phyloP scores from a whole-genome alignment of 2,113 vertebrate species.

The Butorides virescens region DNA sequence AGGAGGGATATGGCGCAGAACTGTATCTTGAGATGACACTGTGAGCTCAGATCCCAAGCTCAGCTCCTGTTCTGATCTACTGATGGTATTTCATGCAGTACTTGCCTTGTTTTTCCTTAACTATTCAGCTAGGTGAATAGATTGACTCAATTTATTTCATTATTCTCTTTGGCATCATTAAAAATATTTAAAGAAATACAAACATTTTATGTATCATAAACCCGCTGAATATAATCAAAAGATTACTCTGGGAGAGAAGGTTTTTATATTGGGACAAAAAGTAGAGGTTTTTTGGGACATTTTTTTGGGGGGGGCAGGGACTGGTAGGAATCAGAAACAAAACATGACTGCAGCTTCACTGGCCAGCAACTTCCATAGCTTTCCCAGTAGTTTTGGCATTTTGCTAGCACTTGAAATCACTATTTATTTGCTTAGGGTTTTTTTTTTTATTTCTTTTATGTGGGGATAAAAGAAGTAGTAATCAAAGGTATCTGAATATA shows the following conservation, averaged over 20 bases:
- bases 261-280: neutral
- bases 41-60: neutral
- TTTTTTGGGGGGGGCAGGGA: too few relatives aligned
- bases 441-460: neutral
- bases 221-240: neutral
- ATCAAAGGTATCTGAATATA: neutral
- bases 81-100: neutral
- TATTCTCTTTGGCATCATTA: neutral
- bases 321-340: neutral
- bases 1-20: neutral
- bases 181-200: neutral
- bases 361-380: neutral
- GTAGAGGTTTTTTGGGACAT: neutral
- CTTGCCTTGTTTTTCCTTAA: neutral
- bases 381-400: neutral
- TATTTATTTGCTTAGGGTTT: neutral
- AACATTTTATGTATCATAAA: neutral
- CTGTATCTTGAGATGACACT: neutral
- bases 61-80: neutral
- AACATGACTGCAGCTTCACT: neutral
- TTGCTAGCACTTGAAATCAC: neutral
- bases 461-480: neutral
- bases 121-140: neutral
- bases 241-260: neutral
- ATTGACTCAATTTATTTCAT: neutral